These are phyloP conservation scores for Chouioia cunea DNA, from an alignment of 2,888 invertebrate genomes.

Conservation along the genomic window DNA sequence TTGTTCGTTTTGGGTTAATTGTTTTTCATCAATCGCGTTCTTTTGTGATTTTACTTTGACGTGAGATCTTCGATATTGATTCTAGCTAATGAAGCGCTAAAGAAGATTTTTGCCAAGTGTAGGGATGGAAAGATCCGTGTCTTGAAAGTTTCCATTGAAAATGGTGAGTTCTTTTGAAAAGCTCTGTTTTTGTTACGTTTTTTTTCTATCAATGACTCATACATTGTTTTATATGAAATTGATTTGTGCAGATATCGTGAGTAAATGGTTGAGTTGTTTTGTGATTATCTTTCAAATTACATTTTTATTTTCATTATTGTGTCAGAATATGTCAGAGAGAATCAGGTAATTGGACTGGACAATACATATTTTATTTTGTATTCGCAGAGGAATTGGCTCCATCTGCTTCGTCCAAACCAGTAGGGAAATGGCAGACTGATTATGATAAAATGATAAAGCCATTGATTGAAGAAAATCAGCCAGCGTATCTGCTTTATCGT, in stretches of 20 bases:
- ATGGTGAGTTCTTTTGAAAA: constrained; percentile 74
- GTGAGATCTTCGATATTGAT: constrained; percentile 51
- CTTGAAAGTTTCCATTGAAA: constrained; percentile 87
- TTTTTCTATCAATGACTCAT: no score
- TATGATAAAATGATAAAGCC: constrained; percentile 82
- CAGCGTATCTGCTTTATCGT: constrained; percentile 88
- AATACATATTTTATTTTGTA: constrained; percentile 21
- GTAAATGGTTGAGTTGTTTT: neutral
- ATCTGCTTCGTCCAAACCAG: constrained; percentile 76
- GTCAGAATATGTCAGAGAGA: constrained; percentile 22
- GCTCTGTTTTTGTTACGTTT: no score
- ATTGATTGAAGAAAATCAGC: constrained; percentile 82
- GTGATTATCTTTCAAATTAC: neutral
- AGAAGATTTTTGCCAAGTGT: constrained; percentile 85
- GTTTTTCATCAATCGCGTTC: neutral
- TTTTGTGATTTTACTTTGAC: constrained; percentile 9
- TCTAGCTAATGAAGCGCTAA: constrained; percentile 85
- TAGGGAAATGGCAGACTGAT: constrained; percentile 87
- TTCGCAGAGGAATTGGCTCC: constrained; percentile 82
- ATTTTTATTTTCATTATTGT: constrained; percentile 22
- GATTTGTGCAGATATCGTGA: neutral
- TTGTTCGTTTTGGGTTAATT: neutral
- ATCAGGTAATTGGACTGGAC: neutral
- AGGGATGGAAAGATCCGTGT: constrained; percentile 84
- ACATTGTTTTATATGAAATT: neutral